Conservation (phyloP, 2,797 vertebrate species). For the Artibeus jamaicensis region DNA sequence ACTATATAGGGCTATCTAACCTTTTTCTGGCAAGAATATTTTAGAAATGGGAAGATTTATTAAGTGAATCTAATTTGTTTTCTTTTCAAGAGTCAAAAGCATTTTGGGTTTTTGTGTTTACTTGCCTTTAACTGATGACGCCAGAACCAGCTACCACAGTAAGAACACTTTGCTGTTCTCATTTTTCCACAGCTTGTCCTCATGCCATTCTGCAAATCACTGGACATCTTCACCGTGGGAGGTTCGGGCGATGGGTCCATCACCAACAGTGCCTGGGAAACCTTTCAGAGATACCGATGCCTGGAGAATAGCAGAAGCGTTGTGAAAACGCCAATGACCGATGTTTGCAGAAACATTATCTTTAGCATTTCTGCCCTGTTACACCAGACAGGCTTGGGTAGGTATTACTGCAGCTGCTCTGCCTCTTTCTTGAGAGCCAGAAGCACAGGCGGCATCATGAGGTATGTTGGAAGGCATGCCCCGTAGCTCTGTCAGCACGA, state of each 20-base stretch:
- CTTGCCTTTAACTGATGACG: no score
- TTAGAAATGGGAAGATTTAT: neutral
- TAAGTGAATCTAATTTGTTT: neutral
- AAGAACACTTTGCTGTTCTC: neutral
- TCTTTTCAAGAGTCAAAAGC: neutral
- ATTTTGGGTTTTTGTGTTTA: neutral
- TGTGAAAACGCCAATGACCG: conserved; percentile 93
- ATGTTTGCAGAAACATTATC: conserved; percentile 95
- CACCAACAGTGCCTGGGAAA: conserved; percentile 91
- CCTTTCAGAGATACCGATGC: conserved; percentile 95
- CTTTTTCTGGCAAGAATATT: neutral
- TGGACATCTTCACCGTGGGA: conserved; percentile 92
- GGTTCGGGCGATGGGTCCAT: conserved; percentile 88
- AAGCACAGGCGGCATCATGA: fast-evolving
- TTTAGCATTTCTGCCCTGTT: conserved; percentile 96
- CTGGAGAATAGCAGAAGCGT: conserved; percentile 95
- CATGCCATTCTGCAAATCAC: conserved; percentile 95
- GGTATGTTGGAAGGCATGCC: fast-evolving
- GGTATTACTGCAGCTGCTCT: neutral
- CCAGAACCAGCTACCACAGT: fast-evolving
- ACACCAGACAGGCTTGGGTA: conserved; percentile 93
- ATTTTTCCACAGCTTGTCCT: conserved; percentile 89
- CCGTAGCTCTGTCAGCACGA: neutral
- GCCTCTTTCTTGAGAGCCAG: neutral
- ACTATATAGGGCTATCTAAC: neutral